Conservation (phyloP, 1,140 invertebrate species). For the Tenebrio molitor region DNA sequence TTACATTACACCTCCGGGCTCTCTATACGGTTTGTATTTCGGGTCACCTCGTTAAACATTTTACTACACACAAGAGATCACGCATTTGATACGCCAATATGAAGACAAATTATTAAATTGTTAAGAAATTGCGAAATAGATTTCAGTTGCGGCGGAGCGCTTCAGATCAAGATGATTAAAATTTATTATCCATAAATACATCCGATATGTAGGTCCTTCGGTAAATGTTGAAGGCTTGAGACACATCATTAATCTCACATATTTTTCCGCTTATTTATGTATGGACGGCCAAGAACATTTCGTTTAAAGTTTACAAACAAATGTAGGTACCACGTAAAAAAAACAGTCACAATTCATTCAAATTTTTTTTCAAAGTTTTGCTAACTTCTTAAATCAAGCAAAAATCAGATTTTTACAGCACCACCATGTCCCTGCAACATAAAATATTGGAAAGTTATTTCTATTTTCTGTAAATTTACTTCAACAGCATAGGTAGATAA, state of each 20-base stretch:
- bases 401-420: too few relatives aligned
- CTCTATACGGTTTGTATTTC: slow-evolving; percentile 16
- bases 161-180: slow-evolving; percentile 3
- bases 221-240: slow-evolving; percentile 4
- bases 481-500: too few relatives aligned
- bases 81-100: slow-evolving; percentile 28
- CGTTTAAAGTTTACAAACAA: too few relatives aligned
- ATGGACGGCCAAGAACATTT: too few relatives aligned
- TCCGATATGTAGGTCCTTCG: slow-evolving; percentile 12
- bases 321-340: too few relatives aligned
- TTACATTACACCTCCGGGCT: slow-evolving; percentile 30
- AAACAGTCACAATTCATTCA: too few relatives aligned
- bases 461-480: too few relatives aligned
- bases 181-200: slow-evolving; percentile 33
- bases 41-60: slow-evolving; percentile 32
- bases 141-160: not conserved
- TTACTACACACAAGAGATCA: slow-evolving; percentile 34
- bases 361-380: too few relatives aligned
- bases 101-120: slow-evolving; percentile 37
- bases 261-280: slow-evolving; percentile 12
- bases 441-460: too few relatives aligned
- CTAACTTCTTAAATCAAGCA: too few relatives aligned
- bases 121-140: slow-evolving; percentile 9
- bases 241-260: not conserved
- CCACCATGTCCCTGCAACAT: too few relatives aligned